Evolutionary conservation across 23 tunicate genomes (phyloP).

Genomic region (Trididemnum miniatum): DNA sequence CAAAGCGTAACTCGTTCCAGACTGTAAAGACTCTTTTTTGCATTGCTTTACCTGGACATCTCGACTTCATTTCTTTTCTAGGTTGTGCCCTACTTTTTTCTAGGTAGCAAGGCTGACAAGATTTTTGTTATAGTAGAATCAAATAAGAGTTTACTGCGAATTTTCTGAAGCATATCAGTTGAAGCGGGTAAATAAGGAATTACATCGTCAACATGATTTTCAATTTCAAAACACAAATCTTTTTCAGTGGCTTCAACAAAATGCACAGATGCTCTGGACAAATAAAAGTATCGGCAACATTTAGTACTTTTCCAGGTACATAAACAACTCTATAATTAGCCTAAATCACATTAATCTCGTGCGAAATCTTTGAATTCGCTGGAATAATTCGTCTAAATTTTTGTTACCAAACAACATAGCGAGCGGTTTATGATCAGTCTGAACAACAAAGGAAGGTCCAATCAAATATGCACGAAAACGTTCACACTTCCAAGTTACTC

Average conservation of each 20-base stretch:
- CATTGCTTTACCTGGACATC: too few relatives aligned
- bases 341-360: constrained; percentile 31
- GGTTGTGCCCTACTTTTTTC: too few relatives aligned
- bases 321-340: constrained; percentile 4
- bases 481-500: constrained; percentile 19
- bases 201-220: neutral
- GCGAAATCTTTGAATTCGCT: neutral
- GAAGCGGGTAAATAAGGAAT: neutral
- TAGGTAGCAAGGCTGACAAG: too few relatives aligned
- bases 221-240: neutral
- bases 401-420: constrained; percentile 22
- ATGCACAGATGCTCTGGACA: neutral
- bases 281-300: constrained; percentile 2
- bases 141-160: neutral
- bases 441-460: neutral
- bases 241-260: neutral
- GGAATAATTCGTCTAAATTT: constrained; percentile 4
- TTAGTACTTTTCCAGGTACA: constrained; percentile 18
- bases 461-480: neutral
- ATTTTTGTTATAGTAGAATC: too few relatives aligned
- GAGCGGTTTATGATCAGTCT: constrained; percentile 51
- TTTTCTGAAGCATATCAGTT: neutral
- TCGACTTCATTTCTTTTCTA: too few relatives aligned
- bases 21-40: too few relatives aligned
- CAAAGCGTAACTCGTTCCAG: too few relatives aligned